Percentiles rank a stretch among this genome's conserved stretches.
These are phyloP conservation scores for Euclidia mi DNA, from an alignment of 2,888 invertebrate genomes.

Conservation along the genomic window DNA sequence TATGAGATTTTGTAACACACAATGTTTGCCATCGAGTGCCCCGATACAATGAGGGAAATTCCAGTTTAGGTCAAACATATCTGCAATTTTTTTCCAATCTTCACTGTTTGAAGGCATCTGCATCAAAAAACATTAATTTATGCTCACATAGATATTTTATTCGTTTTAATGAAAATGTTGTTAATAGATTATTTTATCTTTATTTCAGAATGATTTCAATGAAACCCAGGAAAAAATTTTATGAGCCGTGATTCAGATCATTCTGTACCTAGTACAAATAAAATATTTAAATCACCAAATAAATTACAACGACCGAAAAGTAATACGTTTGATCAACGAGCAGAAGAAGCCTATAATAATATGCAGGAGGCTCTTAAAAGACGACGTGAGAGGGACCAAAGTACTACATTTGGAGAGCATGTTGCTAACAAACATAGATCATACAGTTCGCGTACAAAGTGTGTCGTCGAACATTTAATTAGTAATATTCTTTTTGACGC, in stretches of 20 bases:
- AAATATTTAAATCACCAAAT: no score
- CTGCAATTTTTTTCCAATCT: no score
- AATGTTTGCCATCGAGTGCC: no score
- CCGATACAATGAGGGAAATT: no score
- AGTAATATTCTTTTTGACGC: not conserved
- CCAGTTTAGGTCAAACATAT: no score
- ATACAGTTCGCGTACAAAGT: not conserved
- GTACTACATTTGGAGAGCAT: slow-evolving; percentile 3
- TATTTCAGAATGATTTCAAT: not conserved
- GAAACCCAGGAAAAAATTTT: not conserved
- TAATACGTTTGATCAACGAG: not conserved
- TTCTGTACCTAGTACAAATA: not conserved
- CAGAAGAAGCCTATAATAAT: slow-evolving; percentile 2
- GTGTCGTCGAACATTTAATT: not conserved
- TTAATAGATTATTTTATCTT: no score
- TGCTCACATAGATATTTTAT: no score
- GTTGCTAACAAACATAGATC: slow-evolving; percentile 1
- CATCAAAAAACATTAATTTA: no score
- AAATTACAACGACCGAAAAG: not conserved
- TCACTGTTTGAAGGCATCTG: no score
- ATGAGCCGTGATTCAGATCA: not conserved
- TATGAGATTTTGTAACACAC: no score
- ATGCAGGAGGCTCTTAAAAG: slow-evolving; percentile 1
- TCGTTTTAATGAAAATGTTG: no score
- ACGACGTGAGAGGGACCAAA: not conserved